A percentile compares a stretch with the other conserved stretches of the same genome.
Evolutionary conservation across 1,140 invertebrate species (phyloP).

Genomic region (Ditylenchus dipsaci): DNA sequence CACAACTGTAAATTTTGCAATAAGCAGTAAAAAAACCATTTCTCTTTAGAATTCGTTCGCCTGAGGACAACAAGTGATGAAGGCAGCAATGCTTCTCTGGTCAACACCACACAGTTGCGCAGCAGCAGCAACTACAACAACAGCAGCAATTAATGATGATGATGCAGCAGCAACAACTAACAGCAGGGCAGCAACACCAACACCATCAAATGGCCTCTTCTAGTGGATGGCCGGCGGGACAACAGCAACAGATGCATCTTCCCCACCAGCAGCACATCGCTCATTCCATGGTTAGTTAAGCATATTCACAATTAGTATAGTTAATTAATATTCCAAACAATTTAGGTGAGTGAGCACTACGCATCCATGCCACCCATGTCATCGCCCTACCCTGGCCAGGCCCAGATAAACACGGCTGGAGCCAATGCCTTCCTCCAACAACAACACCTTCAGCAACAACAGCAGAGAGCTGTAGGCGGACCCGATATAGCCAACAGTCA

Average conservation of each 20-base stretch:
- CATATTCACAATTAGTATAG: not conserved
- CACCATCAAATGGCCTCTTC: not conserved
- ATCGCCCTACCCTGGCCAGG: conserved; percentile 29
- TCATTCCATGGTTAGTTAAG: not conserved
- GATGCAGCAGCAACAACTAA: too few relatives aligned
- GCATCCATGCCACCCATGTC: conserved; percentile 41
- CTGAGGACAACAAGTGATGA: not conserved
- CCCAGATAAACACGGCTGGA: not conserved
- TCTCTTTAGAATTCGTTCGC: not conserved
- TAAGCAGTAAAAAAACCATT: too few relatives aligned
- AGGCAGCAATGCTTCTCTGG: not conserved
- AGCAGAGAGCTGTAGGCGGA: conserved; percentile 5
- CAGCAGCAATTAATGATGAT: not conserved
- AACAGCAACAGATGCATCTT: not conserved
- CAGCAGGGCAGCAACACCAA: not conserved
- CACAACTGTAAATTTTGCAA: too few relatives aligned
- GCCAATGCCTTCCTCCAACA: not conserved
- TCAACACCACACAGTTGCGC: not conserved
- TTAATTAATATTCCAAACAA: conserved; percentile 3
- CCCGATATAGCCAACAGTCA: conserved; percentile 32
- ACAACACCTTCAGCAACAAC: not conserved
- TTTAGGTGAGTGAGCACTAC: conserved; percentile 40
- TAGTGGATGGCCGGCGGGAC: not conserved
- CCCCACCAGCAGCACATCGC: not conserved
- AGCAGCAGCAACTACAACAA: not conserved